Percentiles rank a stretch among this genome's conserved stretches.
Conservation (phyloP, 2,797 vertebrate species). For the Pelodytes ibericus region DNA sequence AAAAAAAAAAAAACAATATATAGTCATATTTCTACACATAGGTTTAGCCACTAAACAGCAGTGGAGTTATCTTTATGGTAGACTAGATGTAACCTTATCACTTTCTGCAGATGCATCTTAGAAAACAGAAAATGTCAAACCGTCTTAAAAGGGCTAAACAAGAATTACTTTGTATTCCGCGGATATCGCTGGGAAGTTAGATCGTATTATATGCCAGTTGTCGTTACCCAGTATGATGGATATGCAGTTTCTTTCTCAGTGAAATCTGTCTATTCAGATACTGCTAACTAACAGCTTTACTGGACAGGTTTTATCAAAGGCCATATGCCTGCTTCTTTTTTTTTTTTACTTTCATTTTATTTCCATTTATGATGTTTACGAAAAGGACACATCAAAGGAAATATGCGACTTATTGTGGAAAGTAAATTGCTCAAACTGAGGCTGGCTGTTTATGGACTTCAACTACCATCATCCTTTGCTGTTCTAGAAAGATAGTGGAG, state of each 20-base stretch:
- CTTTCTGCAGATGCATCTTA: conserved; percentile 52
- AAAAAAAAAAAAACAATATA: too few species aligned
- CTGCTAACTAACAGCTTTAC: conserved; percentile 29
- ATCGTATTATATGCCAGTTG: conserved; percentile 49
- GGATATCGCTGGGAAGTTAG: conserved; percentile 45
- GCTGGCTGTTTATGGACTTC: too few species aligned
- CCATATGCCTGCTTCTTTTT: background rate
- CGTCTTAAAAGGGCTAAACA: conserved; percentile 49
- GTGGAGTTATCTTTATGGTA: conserved; percentile 22
- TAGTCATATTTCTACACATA: background rate
- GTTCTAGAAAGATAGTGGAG: too few species aligned
- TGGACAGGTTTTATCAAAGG: conserved; percentile 30
- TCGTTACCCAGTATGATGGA: conserved; percentile 40
- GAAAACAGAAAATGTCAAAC: conserved; percentile 56
- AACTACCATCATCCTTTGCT: too few species aligned
- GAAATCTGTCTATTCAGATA: conserved; percentile 49
- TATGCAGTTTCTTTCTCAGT: conserved; percentile 39
- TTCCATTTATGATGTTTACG: conserved; percentile 21
- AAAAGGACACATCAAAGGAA: background rate
- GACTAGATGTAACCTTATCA: conserved; percentile 48
- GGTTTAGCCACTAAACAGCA: background rate
- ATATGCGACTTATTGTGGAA: too few species aligned
- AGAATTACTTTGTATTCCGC: conserved; percentile 54
- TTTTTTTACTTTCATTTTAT: background rate
- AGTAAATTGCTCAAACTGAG: too few species aligned